These are phyloP conservation scores for Onychomys torridus DNA, from an alignment of 2,797 vertebrate species.

Conservation along the genomic window DNA sequence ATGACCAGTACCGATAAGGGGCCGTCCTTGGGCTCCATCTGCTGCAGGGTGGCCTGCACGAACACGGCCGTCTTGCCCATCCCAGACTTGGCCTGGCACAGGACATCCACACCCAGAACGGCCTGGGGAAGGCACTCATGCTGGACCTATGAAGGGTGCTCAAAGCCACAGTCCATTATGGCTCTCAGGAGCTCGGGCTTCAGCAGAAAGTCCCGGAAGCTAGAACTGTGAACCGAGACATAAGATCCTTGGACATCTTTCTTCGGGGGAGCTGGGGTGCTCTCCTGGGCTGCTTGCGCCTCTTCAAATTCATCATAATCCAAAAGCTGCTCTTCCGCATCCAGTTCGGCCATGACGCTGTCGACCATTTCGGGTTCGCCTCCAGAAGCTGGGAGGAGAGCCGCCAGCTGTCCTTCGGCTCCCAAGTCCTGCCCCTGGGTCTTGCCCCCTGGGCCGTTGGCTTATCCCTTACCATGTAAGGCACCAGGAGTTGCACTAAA, in stretches of 20 bases:
- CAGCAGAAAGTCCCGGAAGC: conserved; percentile 94
- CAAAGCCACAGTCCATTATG: conserved; percentile 95
- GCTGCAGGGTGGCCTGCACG: conserved; percentile 94
- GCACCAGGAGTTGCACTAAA: too few species aligned
- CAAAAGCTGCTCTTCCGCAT: conserved; percentile 93
- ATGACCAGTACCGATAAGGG: conserved; percentile 93
- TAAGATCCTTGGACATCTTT: conserved; percentile 97
- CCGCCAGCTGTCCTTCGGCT: too few species aligned
- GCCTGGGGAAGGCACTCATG: conserved; percentile 95
- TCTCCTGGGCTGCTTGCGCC: conserved; percentile 91
- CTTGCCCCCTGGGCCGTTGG: too few species aligned
- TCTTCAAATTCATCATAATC: conserved; percentile 96
- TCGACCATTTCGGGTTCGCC: too few species aligned
- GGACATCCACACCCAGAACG: conserved; percentile 94
- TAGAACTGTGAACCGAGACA: conserved; percentile 96
- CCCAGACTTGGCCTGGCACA: conserved; percentile 95
- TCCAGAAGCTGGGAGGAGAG: too few species aligned
- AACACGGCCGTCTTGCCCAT: conserved; percentile 96
- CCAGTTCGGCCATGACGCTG: conserved; percentile 92
- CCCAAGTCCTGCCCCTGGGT: too few species aligned
- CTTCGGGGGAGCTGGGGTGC: conserved; percentile 87
- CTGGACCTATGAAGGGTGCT: conserved; percentile 95
- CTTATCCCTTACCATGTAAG: too few species aligned
- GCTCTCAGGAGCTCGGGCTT: conserved; percentile 94
- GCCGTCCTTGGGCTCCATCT: conserved; percentile 92